These are phyloP conservation scores for Cricetomys ansorgei DNA, from an alignment of 2,113 vertebrate genomes.

Conservation along the genomic window DNA sequence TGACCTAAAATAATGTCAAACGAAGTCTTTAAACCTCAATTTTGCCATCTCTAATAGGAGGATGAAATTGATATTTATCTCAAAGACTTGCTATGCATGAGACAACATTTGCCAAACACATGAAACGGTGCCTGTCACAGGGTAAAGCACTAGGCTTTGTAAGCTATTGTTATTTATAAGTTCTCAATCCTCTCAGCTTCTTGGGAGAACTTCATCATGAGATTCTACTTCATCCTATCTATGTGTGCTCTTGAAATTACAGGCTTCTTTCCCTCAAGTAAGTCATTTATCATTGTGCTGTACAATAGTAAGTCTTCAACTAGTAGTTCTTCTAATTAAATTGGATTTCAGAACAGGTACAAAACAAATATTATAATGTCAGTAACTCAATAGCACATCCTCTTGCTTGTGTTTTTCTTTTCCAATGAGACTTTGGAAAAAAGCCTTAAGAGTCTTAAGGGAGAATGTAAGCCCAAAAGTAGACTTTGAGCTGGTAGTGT, in stretches of 20 bases:
- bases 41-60: constrained; percentile 25
- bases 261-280: background rate
- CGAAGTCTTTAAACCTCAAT: constrained; percentile 14
- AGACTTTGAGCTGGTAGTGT: background rate
- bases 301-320: constrained; percentile 22
- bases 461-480: background rate
- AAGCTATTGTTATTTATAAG: background rate
- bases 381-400: background rate
- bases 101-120: background rate
- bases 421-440: constrained; percentile 38
- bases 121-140: background rate
- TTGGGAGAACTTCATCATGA: background rate
- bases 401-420: background rate
- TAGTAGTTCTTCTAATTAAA: constrained; percentile 35
- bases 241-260: constrained; percentile 30
- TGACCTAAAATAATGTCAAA: constrained; percentile 11
- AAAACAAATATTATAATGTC: constrained; percentile 47
- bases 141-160: constrained; percentile 11
- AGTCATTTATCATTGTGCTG: constrained; percentile 7
- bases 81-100: background rate
- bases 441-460: background rate
- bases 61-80: constrained; percentile 13
- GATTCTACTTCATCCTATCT: background rate
- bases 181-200: background rate
- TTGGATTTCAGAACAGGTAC: constrained; percentile 36